Base-by-base conservation (phyloP, 2,888 invertebrate species). In the Micoletzkya japonica region DNA sequence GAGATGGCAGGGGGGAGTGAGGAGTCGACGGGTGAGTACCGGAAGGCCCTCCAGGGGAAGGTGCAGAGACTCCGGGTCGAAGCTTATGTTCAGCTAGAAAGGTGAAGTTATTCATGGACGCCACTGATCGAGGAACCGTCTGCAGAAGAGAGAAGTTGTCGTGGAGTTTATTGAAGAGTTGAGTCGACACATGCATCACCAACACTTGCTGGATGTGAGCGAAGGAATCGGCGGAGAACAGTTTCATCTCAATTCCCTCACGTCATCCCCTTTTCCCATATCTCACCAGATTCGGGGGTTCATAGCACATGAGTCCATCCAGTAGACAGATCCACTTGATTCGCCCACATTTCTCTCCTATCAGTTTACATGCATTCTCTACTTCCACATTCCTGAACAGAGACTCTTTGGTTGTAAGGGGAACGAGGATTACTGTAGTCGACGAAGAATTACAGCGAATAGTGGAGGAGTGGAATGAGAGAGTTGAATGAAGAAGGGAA, bases 271-370 rank as follows among this genome's bases (percentile, higher is more conserved):
- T 24, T 1, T 26, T 34, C 32, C 56, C 20, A 24, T 6, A 3
- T 57, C 54, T 69, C 17, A 59, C 68, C 69, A 74, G 58, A 54
- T 73, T 64, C n/a, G 74, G 70, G n/a, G 73, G 70, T 28, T 74
- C 73, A 37, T 74, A 71, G 56, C 74, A 74, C 70, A 70, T 73
- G 6, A 74, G 44, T 59, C 74, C 73, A 60, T 74, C 74, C 54
- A 74, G 61, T 6, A 74, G 70, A 59, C 72, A 73, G 20, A 74
- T 66, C 50, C 73, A 70, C 39, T 73, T 73, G 50, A 54, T 64
- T 44, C 73, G 37, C 7, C 54, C 66, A 39, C 74, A 74, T 50
- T 66, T 72, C 32, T 74, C 74, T 37, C 64, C 70, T 34, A 74
- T 74, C 28, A 36, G 37, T 54, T 74, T 74, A 44, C 54, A 39